A percentile compares a stretch with the other conserved stretches of the same genome.
Evolutionary conservation across 2,113 vertebrate species (phyloP).

Genomic region (Phylloscopus trochilus): DNA sequence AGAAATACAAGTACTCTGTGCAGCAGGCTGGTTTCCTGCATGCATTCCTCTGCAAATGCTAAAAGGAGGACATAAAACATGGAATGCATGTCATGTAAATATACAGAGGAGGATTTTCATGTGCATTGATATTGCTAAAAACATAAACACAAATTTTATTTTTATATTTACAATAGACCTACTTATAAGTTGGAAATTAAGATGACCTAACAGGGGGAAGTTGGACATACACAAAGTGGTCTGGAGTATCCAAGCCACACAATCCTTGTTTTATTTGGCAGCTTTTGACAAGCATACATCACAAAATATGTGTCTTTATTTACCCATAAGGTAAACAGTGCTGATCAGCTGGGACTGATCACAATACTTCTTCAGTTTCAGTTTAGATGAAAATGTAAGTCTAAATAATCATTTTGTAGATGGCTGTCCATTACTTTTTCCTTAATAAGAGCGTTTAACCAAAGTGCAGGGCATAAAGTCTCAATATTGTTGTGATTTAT

Average conservation of each 20-base stretch:
- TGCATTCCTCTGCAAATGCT: not conserved
- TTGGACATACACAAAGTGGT: not conserved
- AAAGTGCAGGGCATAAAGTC: not conserved
- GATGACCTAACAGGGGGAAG: not conserved
- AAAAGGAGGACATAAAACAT: not conserved
- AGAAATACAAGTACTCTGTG: slow-evolving; percentile 38
- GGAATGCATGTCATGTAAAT: not conserved
- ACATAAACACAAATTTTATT: slow-evolving; percentile 34
- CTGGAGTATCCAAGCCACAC: not conserved
- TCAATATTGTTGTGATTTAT: slow-evolving; percentile 13
- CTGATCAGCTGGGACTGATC: slow-evolving; percentile 34
- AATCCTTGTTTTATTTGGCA: slow-evolving; percentile 53
- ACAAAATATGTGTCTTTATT: slow-evolving; percentile 44
- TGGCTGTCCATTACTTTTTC: not conserved
- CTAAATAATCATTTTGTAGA: not conserved
- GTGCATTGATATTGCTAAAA: slow-evolving; percentile 2
- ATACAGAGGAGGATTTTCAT: slow-evolving; percentile 27
- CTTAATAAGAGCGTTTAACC: slow-evolving; percentile 3
- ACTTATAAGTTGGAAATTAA: not conserved
- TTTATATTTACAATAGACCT: slow-evolving; percentile 14
- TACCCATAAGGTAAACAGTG: slow-evolving; percentile 23
- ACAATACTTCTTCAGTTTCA: slow-evolving; percentile 42
- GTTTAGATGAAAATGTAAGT: slow-evolving; percentile 20
- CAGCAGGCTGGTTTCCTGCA: slow-evolving; percentile 26
- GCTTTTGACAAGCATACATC: slow-evolving; percentile 21